Evolutionary conservation across 92 coral and sea anemone species (phyloP).

Genomic region (Paragorgia papillata): DNA sequence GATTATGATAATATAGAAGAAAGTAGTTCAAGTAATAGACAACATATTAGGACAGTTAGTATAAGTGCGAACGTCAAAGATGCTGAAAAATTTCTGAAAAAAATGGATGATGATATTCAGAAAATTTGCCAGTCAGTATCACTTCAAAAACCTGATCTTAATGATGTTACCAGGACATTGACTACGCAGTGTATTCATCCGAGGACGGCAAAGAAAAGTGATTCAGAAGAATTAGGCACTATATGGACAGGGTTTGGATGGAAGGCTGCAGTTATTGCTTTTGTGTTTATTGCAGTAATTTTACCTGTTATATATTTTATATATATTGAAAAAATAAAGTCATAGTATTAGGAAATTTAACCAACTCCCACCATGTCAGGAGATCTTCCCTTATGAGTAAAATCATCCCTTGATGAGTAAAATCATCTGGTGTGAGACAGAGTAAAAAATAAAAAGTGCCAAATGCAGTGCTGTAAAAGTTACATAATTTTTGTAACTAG

Average conservation of each 20-base stretch:
- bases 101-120: constrained; percentile 92
- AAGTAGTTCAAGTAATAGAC: constrained; percentile 46
- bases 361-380: neutral
- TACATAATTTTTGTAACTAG: too few relatives aligned
- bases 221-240: constrained; percentile 75
- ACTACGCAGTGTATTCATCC: constrained; percentile 96
- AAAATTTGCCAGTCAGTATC: constrained; percentile 86
- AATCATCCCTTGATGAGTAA: too few relatives aligned
- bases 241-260: constrained; percentile 87
- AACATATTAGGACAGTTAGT: constrained; percentile 80
- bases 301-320: constrained; percentile 69
- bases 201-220: constrained; percentile 62
- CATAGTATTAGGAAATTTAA: neutral
- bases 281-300: constrained; percentile 71
- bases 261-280: constrained; percentile 73
- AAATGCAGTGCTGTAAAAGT: too few relatives aligned
- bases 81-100: constrained; percentile 79
- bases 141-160: constrained; percentile 70
- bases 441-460: too few relatives aligned
- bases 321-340: constrained; percentile 33
- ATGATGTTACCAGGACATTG: constrained; percentile 82
- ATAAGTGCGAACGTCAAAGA: constrained; percentile 87
- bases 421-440: too few relatives aligned
- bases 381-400: neutral
- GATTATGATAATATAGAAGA: constrained; percentile 54